Base-by-base conservation (phyloP, 2,888 invertebrate genomes). In the Pyrrhia umbra region DNA sequence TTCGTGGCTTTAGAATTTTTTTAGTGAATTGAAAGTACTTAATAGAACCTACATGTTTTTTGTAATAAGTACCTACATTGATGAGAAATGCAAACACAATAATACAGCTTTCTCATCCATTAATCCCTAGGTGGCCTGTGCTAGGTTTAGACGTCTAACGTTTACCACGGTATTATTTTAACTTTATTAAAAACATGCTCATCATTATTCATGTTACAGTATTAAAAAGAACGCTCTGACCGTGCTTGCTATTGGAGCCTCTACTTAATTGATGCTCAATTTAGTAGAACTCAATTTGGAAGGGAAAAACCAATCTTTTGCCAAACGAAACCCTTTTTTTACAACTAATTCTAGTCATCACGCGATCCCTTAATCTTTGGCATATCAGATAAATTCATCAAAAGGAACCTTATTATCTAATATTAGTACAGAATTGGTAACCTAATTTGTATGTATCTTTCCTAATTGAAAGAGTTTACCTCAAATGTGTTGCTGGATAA, bases 301-400 rank as follows among this genome's bases (percentile, higher is more conserved):
- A 51, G 57, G 51, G 47, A 66, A 34, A 57, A 75, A 55, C 61
- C 67, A 75, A 75, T 80, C 77, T 64, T 69, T 50, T 10, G 47
- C 51, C 20, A 55, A 68, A 39, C 43, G 45, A 47, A 52, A 42
- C 49, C 47, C 15, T 54, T 81, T 83, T 77, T 71, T 34, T 45
- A 71, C 71, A 21, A 65, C 67, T 65, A 73, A 82, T 83, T 80
- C 50, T 60, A 70, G 75, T 70, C 77, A 68, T 79, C 85, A 86
- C 83, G 87, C 86, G 78, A 85, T 79, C 57, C 70, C 67, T 47
- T 63, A 60, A 57, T 71, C 54, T 58, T 66, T 49, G 43, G 10
- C 52, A 10, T 75, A 78, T 75, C 71, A 47, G 49, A 66, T 66
- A 25, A 45, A 49, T 45, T 62, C 37, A 66, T 66, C 75, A 64